phyloP scores from a whole-genome alignment of 2,888 invertebrate genomes.

The Crioceris asparagi region DNA sequence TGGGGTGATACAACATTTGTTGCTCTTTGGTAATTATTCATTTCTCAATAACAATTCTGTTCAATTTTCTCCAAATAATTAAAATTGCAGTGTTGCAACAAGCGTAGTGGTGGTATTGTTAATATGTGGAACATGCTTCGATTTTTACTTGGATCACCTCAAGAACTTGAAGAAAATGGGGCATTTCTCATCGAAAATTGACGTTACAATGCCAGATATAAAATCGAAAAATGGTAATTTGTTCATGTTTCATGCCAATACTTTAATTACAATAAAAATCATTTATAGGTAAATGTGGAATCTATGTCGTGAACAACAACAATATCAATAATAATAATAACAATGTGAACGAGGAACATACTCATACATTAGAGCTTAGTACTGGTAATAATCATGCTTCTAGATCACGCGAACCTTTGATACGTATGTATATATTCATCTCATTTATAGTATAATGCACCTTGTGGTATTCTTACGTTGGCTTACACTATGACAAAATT shows the following conservation, averaged over 20 bases:
- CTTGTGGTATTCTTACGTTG: no score
- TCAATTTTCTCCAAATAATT: background rate
- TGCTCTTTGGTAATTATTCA: slow-evolving; percentile 50
- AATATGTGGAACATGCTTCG: slow-evolving; percentile 59
- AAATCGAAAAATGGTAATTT: slow-evolving; percentile 29
- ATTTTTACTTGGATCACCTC: slow-evolving; percentile 50
- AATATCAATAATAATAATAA: slow-evolving; percentile 18
- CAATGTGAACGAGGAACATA: slow-evolving; percentile 19
- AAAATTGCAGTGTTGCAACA: slow-evolving; percentile 43
- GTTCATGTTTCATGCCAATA: background rate
- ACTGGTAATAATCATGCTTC: slow-evolving; percentile 17
- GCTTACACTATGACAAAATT: no score
- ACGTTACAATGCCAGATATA: slow-evolving; percentile 34
- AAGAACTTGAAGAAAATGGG: slow-evolving; percentile 30
- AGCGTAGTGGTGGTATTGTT: slow-evolving; percentile 46
- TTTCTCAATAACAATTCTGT: background rate
- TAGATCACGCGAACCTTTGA: slow-evolving; percentile 13
- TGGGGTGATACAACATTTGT: slow-evolving; percentile 61
- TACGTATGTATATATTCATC: slow-evolving; percentile 16
- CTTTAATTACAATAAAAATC: background rate
- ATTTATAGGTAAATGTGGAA: slow-evolving; percentile 30
- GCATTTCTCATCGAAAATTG: slow-evolving; percentile 21
- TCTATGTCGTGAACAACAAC: slow-evolving; percentile 33
- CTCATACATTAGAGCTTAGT: slow-evolving; percentile 13
- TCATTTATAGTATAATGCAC: no score